Evolutionary conservation across 2,113 vertebrate species (phyloP), one percentile per base, ranked within the genome.

Genomic region (Panthera uncia): DNA sequence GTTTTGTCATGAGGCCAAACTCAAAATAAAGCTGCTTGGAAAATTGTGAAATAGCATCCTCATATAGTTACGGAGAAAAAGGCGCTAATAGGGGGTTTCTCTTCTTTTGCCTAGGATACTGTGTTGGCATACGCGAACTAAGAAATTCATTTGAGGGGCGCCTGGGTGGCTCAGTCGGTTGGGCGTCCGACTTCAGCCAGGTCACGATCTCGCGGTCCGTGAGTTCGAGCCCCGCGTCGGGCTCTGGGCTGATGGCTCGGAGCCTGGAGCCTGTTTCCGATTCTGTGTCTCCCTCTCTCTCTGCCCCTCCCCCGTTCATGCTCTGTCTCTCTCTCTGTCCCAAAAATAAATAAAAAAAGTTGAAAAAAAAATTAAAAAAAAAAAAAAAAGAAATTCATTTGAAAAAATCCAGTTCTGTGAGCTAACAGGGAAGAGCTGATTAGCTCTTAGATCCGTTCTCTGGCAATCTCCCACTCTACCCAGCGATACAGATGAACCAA

Each of bases 41-140:
- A 96, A 94, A 68, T 36, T 80, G 79, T 82, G 71, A 95, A 95
- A 92, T 3, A 90, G 29, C 18, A 73, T 74, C 27, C 2, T 82
- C 52, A 61, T 45, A 89, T 57, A 65, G 76, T 84, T 85, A 41
- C 0, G 14, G 57, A 85, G 45, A 61, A 41, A 95, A 78, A 78
- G 48, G 18, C 80, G 69, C 23, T 50, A 91, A 33, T 66, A 69
- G 8, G 82, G 10, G 52, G 50, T 89, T 91, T 92, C 52, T 94
- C 9, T 79, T 29, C 41, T 33, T 89, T 91, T 91, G 55, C 45
- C 29, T 41, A 63, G 38, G 48, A 89, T 80, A 79, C 29, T 4
- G 10, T 63, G 33, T 74, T 63, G 82, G 45, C 6, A 41, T 74
- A 85, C 21, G 23, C 12, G 18, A 63, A 57, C 27, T 41, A 89